A percentile compares a stretch with the other conserved stretches of the same genome.
phyloP scores from a whole-genome alignment of 2,888 invertebrate species.

The Nomada hirtipes region DNA sequence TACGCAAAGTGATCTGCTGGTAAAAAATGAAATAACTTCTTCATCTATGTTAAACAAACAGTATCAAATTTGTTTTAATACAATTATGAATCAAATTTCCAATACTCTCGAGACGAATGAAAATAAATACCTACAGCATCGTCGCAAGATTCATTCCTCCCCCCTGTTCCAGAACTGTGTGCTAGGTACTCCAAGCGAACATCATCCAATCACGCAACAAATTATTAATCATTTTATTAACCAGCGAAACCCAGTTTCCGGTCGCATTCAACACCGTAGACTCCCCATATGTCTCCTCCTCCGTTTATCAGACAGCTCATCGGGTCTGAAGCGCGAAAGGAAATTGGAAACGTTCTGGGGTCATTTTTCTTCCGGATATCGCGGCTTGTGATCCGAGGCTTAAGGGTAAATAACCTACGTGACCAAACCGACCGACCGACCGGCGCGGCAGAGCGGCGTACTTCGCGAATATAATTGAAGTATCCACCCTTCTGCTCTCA shows the following conservation, averaged over 20 bases:
- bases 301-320: constrained; percentile 13
- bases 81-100: no score
- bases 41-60: no score
- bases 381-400: constrained; percentile 26
- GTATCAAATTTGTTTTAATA: no score
- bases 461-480: constrained; percentile 53
- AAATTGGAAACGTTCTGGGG: constrained; percentile 39
- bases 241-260: not conserved
- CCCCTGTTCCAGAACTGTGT: no score
- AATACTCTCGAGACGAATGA: no score
- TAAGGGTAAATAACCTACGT: constrained; percentile 50
- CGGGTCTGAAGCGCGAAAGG: constrained; percentile 20
- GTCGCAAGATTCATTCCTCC: no score
- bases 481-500: not conserved
- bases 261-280: not conserved
- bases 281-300: not conserved
- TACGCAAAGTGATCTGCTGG: no score
- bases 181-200: not conserved
- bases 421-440: constrained; percentile 10
- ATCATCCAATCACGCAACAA: not conserved
- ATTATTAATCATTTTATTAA: constrained; percentile 20
- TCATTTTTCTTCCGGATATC: constrained; percentile 38
- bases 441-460: not conserved
- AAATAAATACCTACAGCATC: no score
- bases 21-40: no score